Base-by-base conservation (phyloP, 2,888 invertebrate species). In the Perizoma affinitatum region DNA sequence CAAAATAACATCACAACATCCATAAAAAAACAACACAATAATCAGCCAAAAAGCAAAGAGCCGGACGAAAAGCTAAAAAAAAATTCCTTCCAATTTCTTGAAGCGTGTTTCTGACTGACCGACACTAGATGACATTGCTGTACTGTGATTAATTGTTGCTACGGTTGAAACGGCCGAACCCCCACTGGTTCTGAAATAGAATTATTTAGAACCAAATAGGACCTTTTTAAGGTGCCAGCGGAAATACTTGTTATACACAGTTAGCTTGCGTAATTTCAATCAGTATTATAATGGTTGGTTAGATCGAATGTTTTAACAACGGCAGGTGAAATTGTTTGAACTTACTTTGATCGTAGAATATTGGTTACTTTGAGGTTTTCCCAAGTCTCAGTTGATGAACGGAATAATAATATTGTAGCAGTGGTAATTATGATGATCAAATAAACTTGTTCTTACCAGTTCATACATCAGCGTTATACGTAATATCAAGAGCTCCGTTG, bases 101-200 rank as follows among this genome's bases (percentile, higher is more conserved):
- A 45, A 54, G 51, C 36, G 35, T 53, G 60, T 54, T 54, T 47
- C 46, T 53, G 49, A 74, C 81, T 79, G 83, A 75, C 81, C 83
- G 83, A 71, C 78, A 82, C 83, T 79, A 84, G 88, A 92, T 92
- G 92, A 92, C 92, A 92, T 80, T 84, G 91, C 92, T 86, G 75
- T 87, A 88, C 88, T 84, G 80, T 92, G 92, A 92, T 92, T 91
- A 90, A 92, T 92, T 84, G 90, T 90, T 82, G 84, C 84, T 79
- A 79, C 88, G 87, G 90, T 90, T 90, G 90, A 88, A 87, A 84
- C 79, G 80, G 80, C 76, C 82, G 83, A 83, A 80, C 92, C 89
- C 92, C 92, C 90, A 91, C 92, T 88, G 92, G 80, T 82, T 87
- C 82, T 85, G 87, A 87, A 92, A 92, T 92, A 89, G 90, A 90